A percentile compares a stretch with the other conserved stretches of the same genome.
Evolutionary conservation across 2,797 vertebrate species (phyloP).

Genomic region (Tenualosa thibaudeaui): DNA sequence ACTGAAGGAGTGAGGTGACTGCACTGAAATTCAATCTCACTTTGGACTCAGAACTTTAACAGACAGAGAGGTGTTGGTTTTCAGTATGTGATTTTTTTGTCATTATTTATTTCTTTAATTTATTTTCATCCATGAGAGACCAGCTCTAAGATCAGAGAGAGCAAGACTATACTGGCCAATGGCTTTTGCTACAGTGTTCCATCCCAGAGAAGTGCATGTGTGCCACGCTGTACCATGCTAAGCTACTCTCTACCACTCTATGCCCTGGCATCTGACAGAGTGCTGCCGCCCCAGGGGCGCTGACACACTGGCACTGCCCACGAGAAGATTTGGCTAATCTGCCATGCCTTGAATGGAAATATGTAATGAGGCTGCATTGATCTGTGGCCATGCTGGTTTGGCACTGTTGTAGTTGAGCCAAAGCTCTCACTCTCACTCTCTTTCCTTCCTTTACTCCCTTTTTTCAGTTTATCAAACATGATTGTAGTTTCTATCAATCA

Average conservation of each 20-base stretch:
- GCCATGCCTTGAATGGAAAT: constrained; percentile 41
- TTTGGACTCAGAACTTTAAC: neutral
- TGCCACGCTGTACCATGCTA: neutral
- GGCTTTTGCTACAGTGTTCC: neutral
- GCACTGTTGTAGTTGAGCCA: constrained; percentile 24
- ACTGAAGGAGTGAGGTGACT: neutral
- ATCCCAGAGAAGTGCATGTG: neutral
- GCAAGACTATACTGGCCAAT: neutral
- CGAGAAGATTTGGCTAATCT: constrained; percentile 53
- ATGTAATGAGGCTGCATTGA: constrained; percentile 57
- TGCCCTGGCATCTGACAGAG: constrained; percentile 49
- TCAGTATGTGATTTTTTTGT: neutral
- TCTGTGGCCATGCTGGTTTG: constrained; percentile 42
- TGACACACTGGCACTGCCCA: constrained; percentile 45
- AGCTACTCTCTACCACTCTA: neutral
- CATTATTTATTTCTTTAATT: neutral
- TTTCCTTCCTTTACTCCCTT: neutral
- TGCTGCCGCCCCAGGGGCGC: constrained; percentile 40
- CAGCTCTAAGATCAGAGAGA: neutral
- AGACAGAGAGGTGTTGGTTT: neutral
- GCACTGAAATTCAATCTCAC: neutral
- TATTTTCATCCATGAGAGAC: neutral
- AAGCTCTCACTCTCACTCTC: constrained; percentile 15
- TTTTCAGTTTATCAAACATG: constrained; percentile 52
- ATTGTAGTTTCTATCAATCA: constrained; percentile 60